These are phyloP conservation scores for Acrobasis consociella DNA, from an alignment of 2,888 invertebrate species.

Conservation along the genomic window DNA sequence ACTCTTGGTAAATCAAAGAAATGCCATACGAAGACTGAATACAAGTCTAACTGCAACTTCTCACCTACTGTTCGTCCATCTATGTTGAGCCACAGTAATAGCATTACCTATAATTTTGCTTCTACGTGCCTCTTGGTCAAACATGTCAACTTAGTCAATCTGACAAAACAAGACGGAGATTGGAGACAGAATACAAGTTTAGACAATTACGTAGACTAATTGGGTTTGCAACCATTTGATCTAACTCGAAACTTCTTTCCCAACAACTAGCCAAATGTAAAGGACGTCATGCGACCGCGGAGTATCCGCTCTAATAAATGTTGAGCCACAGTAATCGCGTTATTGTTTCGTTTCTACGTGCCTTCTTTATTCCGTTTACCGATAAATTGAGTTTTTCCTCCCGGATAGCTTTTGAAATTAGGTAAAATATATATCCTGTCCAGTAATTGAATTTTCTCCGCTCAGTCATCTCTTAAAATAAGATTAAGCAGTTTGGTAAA, in stretches of 20 bases:
- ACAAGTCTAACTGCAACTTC: too few relatives aligned
- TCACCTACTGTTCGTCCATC: too few relatives aligned
- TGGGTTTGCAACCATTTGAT: too few relatives aligned
- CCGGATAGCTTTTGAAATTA: slow-evolving; percentile 27
- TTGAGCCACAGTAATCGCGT: slow-evolving; percentile 46
- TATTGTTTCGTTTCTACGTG: slow-evolving; percentile 34
- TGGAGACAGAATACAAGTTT: too few relatives aligned
- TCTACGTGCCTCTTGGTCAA: not conserved
- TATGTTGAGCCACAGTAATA: not conserved
- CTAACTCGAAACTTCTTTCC: not conserved
- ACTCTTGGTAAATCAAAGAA: too few relatives aligned
- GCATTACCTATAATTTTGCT: not conserved
- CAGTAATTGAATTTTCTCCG: slow-evolving; percentile 18
- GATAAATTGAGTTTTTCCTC: slow-evolving; percentile 28
- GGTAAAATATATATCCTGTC: slow-evolving; percentile 30
- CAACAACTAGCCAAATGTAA: slow-evolving; percentile 30
- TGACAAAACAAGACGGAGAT: too few relatives aligned
- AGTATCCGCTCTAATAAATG: slow-evolving; percentile 45
- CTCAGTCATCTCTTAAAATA: slow-evolving; percentile 14
- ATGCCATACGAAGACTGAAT: too few relatives aligned
- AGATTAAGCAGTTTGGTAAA: slow-evolving; percentile 12
- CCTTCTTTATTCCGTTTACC: slow-evolving; percentile 23
- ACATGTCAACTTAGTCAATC: too few relatives aligned
- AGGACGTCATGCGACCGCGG: slow-evolving; percentile 4
- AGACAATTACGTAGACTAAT: too few relatives aligned